Base-by-base conservation (phyloP, 1,140 invertebrate genomes). In the Protaetia brevitarsis region DNA sequence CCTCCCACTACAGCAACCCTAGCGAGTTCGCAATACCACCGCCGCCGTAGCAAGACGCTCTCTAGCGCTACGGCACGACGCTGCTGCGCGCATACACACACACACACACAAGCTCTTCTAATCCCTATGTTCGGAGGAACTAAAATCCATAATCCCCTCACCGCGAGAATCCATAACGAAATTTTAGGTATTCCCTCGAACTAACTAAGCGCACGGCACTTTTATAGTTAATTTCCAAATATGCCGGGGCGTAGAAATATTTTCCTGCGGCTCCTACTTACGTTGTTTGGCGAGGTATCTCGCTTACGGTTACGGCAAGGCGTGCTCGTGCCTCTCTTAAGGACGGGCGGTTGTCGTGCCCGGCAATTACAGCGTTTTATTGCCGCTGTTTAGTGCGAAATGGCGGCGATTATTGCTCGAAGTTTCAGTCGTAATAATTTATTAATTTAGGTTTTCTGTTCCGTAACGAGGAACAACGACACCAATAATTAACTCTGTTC, bases 111-210 rank as follows among this genome's bases (percentile, higher is more conserved):
- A 51, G 41, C 41, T 68, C 68, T 69, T 68, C 66, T 72, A 72
- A 72, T 72, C 72, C 70, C 70, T 65, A 63, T 65, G 69, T 66
- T 62, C 41, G 41, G 66, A 68, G 68, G 70, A 71, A 70, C 66
- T 68, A 71, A 69, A 71, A 71, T 69, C 68, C 70, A 66, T 73
- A 73, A 73, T 73, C 72, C 68, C 64, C 66, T 51, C 41, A 51
- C 59, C 59, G 61, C 58, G 68, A 69, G 67, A 66, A 69, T 69
- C 66, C 74, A 76, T 76, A 77, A 75, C 77, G 76, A 66, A 62
- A 61, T 66, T 66, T 51, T 19, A 51, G 41, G 41, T 51, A 51
- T 51, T 51, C 41, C 19, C 41, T 23, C 8, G 11, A 51, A 51
- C 41, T 51, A 51, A 51, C 41, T 51, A 51, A 51, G 41, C 41